These are phyloP conservation scores for Lucinisca nassula DNA, from an alignment of 2,888 invertebrate species.

Conservation along the genomic window DNA sequence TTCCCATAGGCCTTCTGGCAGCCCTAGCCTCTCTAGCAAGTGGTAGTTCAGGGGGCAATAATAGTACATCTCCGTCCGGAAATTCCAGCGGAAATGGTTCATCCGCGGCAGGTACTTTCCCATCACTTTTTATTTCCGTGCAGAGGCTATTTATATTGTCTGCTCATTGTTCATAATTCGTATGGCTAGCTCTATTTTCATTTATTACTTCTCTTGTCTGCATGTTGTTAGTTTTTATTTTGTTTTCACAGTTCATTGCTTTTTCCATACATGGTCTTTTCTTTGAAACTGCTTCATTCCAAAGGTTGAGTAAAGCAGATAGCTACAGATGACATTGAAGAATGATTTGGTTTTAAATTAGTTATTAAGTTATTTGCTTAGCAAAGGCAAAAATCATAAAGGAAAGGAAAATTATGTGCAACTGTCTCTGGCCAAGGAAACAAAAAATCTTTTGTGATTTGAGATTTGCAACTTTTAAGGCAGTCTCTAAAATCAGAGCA, in stretches of 20 bases:
- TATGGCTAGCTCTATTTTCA: conserved; percentile 20
- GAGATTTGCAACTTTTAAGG: no score
- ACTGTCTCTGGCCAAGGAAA: background rate
- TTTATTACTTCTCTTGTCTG: conserved; percentile 4
- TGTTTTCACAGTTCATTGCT: background rate
- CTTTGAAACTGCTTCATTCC: conserved; percentile 11
- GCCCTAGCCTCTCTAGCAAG: conserved; percentile 79
- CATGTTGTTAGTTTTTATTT: conserved; percentile 6
- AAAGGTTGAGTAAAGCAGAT: no score
- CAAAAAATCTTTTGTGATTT: no score
- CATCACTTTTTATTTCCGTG: conserved; percentile 43
- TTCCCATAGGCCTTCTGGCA: conserved; percentile 78
- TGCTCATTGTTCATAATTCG: conserved; percentile 41
- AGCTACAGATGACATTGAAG: no score
- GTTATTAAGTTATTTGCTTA: no score
- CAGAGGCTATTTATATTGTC: conserved; percentile 73
- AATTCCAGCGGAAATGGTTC: conserved; percentile 63
- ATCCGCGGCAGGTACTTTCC: conserved; percentile 66
- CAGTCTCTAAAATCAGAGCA: no score
- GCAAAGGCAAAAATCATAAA: no score
- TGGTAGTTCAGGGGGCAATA: conserved; percentile 73
- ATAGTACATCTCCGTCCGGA: conserved; percentile 71
- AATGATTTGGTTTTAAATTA: no score
- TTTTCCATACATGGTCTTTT: background rate
- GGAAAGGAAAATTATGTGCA: background rate